Conservation (phyloP, 2,113 vertebrate species). For the Taxidea taxus region DNA sequence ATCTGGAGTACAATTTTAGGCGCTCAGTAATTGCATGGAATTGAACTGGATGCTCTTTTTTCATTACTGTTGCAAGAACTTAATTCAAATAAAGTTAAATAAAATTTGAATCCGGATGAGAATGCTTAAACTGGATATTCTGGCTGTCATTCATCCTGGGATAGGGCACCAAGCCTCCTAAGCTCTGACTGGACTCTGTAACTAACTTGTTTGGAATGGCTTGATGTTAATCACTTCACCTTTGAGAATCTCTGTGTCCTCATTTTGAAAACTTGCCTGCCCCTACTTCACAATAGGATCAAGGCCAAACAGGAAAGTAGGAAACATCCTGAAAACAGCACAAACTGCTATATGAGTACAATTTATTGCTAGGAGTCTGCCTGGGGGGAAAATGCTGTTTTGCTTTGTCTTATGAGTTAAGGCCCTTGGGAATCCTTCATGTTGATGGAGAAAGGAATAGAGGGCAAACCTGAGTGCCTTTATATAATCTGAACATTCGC, state of each 20-base stretch:
- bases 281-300: not conserved
- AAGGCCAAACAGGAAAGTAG: not conserved
- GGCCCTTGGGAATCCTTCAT: not conserved
- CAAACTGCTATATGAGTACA: not conserved
- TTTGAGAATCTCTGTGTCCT: conserved; percentile 5
- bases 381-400: not conserved
- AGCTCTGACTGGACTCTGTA: not conserved
- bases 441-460: not conserved
- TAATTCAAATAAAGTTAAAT: conserved; percentile 9
- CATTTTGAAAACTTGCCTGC: not conserved
- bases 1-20: not conserved
- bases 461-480: not conserved
- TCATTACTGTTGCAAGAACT: conserved; percentile 6
- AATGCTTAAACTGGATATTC: not conserved
- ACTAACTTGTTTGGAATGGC: not conserved
- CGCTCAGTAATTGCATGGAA: not conserved
- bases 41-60: not conserved
- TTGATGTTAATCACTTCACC: not conserved
- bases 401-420: not conserved
- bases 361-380: not conserved
- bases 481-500: not conserved
- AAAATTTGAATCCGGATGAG: not conserved
- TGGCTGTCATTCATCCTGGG: not conserved
- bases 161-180: not conserved
- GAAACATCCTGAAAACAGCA: not conserved